Evolutionary conservation across 2,797 vertebrate species (phyloP), one percentile per base, ranked within the genome.

Genomic region (Botia kubotai): DNA sequence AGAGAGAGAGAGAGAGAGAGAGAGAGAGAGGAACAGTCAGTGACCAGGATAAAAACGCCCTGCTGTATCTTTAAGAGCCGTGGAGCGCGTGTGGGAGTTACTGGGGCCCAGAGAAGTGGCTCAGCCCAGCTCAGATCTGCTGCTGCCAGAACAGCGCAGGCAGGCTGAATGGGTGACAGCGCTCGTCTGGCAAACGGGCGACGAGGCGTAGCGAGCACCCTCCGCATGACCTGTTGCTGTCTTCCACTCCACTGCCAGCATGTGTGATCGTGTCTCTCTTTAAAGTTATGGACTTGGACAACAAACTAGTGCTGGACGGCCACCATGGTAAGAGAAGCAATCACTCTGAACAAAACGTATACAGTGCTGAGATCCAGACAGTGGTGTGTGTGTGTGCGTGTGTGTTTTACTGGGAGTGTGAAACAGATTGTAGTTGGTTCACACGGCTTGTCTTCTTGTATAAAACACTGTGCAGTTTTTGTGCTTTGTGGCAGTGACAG

Each of bases 31-130:
- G 5, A 23, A 36, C 39, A 19, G 19, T 33, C 88, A 90, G 89
- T 72, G 70, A 50, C 50, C 23, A 71, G 36, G 36, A 43, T 10
- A 23, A 52, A 87, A 89, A 84, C 88, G 87, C 89, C 90, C 88
- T 88, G 82, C 94, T 95, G 94, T 93, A 91, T 91, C 92, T 94
- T 94, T 94, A 95, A 95, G 93, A 94, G 90, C 92, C 90, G 90
- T 89, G 92, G 89, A 89, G 89, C 91, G 88, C 87, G 90, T 90
- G 91, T 92, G 91, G 91, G 93, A 92, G 89, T 92, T 91, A 91
- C 89, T 90, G 91, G 89, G 88, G 93, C 93, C 93, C 92, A 92
- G 92, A 90, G 86, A 89, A 90, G 86, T 89, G 87, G 88, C 90
- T 91, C 91, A 94, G 89, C 91, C 92, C 87, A 90, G 91, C 92